These are phyloP conservation scores for Dryococelus australis DNA, from an alignment of 2,888 invertebrate species.

Conservation along the genomic window DNA sequence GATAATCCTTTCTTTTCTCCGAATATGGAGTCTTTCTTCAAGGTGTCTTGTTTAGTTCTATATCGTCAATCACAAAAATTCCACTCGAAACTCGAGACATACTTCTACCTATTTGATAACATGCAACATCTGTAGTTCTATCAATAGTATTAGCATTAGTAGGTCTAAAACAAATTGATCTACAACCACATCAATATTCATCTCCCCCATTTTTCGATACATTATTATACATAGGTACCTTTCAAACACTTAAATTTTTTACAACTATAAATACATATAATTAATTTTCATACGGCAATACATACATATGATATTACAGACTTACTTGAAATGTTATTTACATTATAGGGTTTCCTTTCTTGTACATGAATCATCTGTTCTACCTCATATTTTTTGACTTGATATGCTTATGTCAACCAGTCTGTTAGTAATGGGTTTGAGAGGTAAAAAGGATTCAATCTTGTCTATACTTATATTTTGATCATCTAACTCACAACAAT, in stretches of 20 bases:
- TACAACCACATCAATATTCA: neutral
- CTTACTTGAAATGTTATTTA: neutral
- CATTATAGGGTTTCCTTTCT: neutral
- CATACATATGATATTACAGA: neutral
- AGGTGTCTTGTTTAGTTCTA: no score
- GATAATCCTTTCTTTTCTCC: no score
- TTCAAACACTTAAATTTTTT: neutral
- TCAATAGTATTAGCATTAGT: neutral
- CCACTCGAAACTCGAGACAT: neutral
- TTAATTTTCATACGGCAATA: no score
- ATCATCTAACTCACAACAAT: neutral
- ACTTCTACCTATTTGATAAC: neutral
- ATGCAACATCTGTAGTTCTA: neutral
- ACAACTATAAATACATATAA: no score
- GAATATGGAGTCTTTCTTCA: no score
- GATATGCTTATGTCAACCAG: neutral
- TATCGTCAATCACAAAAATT: no score
- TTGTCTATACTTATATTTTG: neutral
- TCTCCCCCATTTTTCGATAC: neutral
- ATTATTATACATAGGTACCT: neutral
- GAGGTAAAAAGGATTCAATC: neutral
- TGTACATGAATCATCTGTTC: neutral
- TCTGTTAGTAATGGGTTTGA: neutral
- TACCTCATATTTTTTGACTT: neutral
- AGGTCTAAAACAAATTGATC: neutral